These are phyloP conservation scores for Ciconia stormi DNA, from an alignment of 2,113 vertebrate genomes.

Conservation along the genomic window DNA sequence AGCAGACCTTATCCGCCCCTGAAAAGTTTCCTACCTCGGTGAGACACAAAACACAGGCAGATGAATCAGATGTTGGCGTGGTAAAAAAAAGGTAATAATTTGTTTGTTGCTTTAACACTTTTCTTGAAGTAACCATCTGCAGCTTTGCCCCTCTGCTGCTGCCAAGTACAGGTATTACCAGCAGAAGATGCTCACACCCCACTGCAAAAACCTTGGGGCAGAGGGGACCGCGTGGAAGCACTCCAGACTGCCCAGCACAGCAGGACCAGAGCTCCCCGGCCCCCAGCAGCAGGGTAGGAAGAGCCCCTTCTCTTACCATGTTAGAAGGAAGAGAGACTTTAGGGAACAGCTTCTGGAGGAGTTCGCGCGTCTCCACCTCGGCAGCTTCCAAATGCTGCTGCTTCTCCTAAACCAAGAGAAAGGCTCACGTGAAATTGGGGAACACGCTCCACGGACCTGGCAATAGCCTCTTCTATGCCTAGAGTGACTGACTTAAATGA, in stretches of 20 bases:
- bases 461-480: neutral
- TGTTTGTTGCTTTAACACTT: neutral
- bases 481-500: neutral
- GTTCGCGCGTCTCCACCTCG: conserved; percentile 84
- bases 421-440: neutral
- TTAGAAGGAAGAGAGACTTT: conserved; percentile 83
- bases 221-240: neutral
- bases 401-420: conserved; percentile 81
- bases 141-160: neutral
- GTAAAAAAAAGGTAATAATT: no score
- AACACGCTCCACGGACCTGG: accelerated
- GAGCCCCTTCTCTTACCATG: conserved; percentile 73
- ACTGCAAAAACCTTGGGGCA: neutral
- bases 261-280: neutral
- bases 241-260: neutral
- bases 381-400: conserved; percentile 77
- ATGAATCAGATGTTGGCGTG: neutral
- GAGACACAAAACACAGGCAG: neutral
- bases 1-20: neutral
- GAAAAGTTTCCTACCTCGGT: neutral
- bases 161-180: neutral
- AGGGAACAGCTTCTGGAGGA: conserved; percentile 91
- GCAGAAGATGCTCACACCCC: neutral
- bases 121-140: neutral
- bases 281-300: neutral